These are phyloP conservation scores for Synanthedon formicaeformis DNA, from an alignment of 2,888 invertebrate species.

Conservation along the genomic window DNA sequence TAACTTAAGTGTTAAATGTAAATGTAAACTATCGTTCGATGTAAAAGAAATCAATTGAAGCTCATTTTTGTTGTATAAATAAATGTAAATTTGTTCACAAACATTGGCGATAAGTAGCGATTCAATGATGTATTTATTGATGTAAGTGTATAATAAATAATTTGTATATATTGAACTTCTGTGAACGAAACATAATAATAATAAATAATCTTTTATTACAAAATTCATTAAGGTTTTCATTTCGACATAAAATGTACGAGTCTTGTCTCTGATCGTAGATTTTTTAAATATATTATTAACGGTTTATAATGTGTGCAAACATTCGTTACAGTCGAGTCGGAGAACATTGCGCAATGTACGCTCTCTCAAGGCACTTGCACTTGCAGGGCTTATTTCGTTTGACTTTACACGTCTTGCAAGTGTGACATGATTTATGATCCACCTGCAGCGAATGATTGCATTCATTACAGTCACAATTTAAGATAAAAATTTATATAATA, in stretches of 20 bases:
- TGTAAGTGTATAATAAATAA: conserved; percentile 63
- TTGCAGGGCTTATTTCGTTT: too few species aligned
- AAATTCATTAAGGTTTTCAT: conserved; percentile 53
- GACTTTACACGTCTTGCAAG: too few species aligned
- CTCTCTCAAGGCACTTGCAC: too few species aligned
- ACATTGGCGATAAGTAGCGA: conserved; percentile 38
- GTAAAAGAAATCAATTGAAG: conserved; percentile 24
- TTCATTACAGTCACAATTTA: conserved; percentile 7
- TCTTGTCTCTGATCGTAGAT: conserved; percentile 59
- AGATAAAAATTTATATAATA: not conserved
- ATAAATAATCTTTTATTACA: conserved; percentile 63
- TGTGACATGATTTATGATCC: too few species aligned
- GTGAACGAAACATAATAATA: conserved; percentile 59
- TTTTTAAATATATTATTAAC: conserved; percentile 18
- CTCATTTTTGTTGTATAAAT: conserved; percentile 45
- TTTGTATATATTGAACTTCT: conserved; percentile 69
- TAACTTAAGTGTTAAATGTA: conserved; percentile 1
- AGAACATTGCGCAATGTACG: too few species aligned
- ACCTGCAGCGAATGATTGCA: too few species aligned
- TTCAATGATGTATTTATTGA: conserved; percentile 48
- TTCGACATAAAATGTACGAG: conserved; percentile 28
- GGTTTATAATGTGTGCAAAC: conserved; percentile 17
- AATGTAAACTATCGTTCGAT: conserved; percentile 29
- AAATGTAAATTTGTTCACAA: conserved; percentile 39
- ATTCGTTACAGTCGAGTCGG: too few species aligned